Base-by-base conservation (phyloP, 64 coral and sea anemone species). In the Stichodactyla helianthus region DNA sequence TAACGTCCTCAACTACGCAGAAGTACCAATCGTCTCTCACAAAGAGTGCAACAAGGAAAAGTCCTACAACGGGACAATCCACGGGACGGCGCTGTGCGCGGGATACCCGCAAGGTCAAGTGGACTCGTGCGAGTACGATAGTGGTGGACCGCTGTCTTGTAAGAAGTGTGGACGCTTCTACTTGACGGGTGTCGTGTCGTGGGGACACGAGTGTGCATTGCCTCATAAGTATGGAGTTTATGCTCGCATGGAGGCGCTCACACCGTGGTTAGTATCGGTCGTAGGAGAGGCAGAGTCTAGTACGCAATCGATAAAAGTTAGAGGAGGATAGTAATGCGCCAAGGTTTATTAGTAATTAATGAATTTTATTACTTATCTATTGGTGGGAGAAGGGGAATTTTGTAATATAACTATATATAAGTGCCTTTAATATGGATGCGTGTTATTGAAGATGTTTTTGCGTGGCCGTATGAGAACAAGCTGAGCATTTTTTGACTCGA, bases 81-180 rank as follows among this genome's bases (percentile, higher is more conserved):
- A 94, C 79, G 79, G 82, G 67, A 94, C 89, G 7, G 90, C 85
- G 6, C 8, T 94, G 22, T 94, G 92, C 58, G 92, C 92, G 52
- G 92, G 92, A 54, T 87, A 84, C 82, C 77, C 84, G 18, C 19
- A 88, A 54, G 92, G 92, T 13, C 31, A 55, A 87, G 83, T 79
- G 13, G 92, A 94, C 67, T 79, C 92, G 5, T 94, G 92, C 83
- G 88, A 94, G 82, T 89, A 86, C 23, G 92, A 94, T 70, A 94
- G 92, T 84, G 92, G 92, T 54, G 92, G 92, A 71, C 92, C 92
- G 70, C 70, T 94, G 64, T 83, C 88, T 55, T 94, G 92, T 77
- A 27, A 59, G 16, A 87, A 65, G 52, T 82, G 88, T 20, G 88
- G 88, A 52, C 84, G 85, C 17, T 83, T 90, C 63, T 94, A 87